phyloP scores from a whole-genome alignment of 2,113 vertebrate genomes.

The Lamprotornis superbus region DNA sequence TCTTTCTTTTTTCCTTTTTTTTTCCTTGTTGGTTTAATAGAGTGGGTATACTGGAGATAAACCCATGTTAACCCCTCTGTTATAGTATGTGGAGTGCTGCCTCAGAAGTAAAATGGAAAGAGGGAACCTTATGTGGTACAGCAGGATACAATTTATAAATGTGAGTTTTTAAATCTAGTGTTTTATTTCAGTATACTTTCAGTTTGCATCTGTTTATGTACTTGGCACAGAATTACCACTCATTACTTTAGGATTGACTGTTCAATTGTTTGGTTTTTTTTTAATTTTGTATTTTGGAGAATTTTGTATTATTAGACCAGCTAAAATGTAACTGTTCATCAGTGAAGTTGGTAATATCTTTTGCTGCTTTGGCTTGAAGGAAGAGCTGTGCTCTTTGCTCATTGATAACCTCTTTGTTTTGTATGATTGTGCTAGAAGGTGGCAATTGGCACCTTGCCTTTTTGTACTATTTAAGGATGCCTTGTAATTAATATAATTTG shows the following conservation, averaged over 20 bases:
- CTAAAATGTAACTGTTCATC: neutral
- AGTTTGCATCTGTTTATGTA: neutral
- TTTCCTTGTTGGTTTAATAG: neutral
- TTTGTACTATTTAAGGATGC: neutral
- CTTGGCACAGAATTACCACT: neutral
- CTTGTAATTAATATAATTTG: neutral
- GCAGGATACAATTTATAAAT: neutral
- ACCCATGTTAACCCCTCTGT: neutral
- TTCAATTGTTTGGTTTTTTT: neutral
- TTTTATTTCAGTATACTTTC: neutral
- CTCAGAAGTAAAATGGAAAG: neutral
- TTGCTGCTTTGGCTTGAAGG: neutral
- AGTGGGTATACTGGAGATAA: neutral
- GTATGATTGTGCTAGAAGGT: neutral
- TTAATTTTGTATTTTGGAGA: neutral
- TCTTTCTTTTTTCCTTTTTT: fast-evolving
- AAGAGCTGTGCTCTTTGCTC: neutral
- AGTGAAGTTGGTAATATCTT: neutral
- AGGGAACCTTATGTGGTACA: neutral
- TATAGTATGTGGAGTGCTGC: neutral
- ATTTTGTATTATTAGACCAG: neutral
- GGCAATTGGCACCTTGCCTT: neutral
- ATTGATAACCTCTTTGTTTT: neutral
- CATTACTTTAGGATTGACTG: neutral
- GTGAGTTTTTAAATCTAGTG: neutral